Evolutionary conservation across 2,113 vertebrate species (phyloP), one percentile per base, ranked within the genome.

Genomic region (Hippoglossus stenolepis): DNA sequence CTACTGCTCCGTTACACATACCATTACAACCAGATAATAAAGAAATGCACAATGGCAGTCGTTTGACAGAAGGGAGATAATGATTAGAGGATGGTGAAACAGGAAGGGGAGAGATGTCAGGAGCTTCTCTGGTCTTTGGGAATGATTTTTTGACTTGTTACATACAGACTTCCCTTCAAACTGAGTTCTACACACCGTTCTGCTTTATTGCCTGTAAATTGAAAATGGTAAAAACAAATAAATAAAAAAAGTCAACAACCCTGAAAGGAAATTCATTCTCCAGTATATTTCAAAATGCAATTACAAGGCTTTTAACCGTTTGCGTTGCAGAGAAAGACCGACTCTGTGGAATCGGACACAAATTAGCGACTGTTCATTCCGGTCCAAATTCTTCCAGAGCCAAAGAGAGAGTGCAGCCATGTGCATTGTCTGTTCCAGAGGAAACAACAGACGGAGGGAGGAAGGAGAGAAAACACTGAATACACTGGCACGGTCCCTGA

Each of bases 261-360:
- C 5, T 49, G 45, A 49, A 49, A 49, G 15, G 2, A 15, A 49
- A 87, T 66, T 79, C 31, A 51, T 57, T 58, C 43, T 13, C 6
- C 13, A 59, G 57, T 17, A 64, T 54, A 26, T 71, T 85, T 81
- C 65, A 73, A 77, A 80, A 86, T 45, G 63, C 74, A 86, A 78
- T 78, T 84, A 77, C 60, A 83, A 72, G 17, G 51, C 54, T 35
- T 84, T 84, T 79, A 81, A 85, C 38, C 9, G 1, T 49, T 76
- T 57, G 66, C 35, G 26, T 70, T 60, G 26, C n/a, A 13, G 15
- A 11, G 65, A 58, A 64, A 38, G 64, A 80, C 20, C 1, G 43
- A 65, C 84, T 73, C 60, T 3, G 57, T 58, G 64, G 77, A 70
- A 64, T 83, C 60, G 7, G n/a, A 14, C 21, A 47, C 73, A 61